Evolutionary conservation across 2,888 invertebrate genomes (phyloP), one percentile per base, ranked within the genome.

Genomic region (Epirrhoe alternata): DNA sequence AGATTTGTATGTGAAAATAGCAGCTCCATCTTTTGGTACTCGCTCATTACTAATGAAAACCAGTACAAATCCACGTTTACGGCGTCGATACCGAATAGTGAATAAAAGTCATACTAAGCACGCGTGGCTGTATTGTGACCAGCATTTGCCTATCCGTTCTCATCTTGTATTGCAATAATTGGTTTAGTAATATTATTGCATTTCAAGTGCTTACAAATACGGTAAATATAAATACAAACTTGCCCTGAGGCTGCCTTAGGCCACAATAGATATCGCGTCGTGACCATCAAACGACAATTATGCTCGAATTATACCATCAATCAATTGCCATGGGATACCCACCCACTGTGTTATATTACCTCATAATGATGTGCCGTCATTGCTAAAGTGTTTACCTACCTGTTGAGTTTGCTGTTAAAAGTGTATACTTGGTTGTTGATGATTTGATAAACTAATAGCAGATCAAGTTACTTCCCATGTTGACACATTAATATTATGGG

Each of bases 241-340:
- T 74, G 77, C 79, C 84, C 79, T 70, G 69, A 75, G 82, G 85
- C 83, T 74, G 77, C 79, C 84, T 79, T 70, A 69, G 75, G 82
- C 84, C 83, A 77, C 79, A 78, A 72, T 77, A 67, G 74, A 77
- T 81, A 80, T 78, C 69, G 77, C 79, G 78, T 88, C 90, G 90
- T 90, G 89, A 89, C 90, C 86, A 84, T 86, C 82, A 77, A 79
- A 85, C 83, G 86, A 87, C 87, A 86, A 89, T 89, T 89, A 88
- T 77, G 76, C 75, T 82, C 75, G 80, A 87, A 88, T 90, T 88
- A 89, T 86, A 84, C 87, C 84, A 90, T 90, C 88, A 87, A 89
- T 89, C 89, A 87, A 86, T 84, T 79, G 85, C 84, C 81, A 77
- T 85, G 80, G 83, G 76, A 80, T 84, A 78, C 79, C 83, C 83